Evolutionary conservation across 2,113 vertebrate species (phyloP).

Genomic region (Pyxicephalus adspersus): DNA sequence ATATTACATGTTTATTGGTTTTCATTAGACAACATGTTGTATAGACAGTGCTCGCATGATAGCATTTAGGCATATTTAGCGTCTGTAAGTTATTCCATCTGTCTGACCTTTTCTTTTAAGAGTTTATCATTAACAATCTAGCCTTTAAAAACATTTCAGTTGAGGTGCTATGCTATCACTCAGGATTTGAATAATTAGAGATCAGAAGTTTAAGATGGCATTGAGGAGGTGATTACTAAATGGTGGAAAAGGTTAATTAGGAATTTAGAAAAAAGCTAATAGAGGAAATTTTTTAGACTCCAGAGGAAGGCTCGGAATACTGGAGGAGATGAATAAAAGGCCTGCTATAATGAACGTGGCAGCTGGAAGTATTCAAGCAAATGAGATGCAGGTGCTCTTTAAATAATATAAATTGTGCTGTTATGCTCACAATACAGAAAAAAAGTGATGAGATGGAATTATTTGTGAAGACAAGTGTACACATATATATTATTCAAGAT

Average conservation of each 20-base stretch:
- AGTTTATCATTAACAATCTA: slow-evolving; percentile 6
- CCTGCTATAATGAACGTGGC: slow-evolving; percentile 1
- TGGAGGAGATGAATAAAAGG: slow-evolving; percentile 34
- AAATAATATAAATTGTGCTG: background rate
- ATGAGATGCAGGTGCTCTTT: slow-evolving; percentile 32
- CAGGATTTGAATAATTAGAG: slow-evolving; percentile 46
- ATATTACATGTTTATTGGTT: background rate
- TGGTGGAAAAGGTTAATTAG: background rate
- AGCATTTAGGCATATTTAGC: background rate
- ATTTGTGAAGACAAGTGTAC: too few relatives aligned
- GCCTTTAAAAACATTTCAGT: background rate
- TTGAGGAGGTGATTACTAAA: slow-evolving; percentile 35
- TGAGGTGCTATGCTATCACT: slow-evolving; percentile 1
- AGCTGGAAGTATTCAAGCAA: background rate
- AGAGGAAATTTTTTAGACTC: slow-evolving; percentile 40
- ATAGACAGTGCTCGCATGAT: background rate
- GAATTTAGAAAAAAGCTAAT: slow-evolving; percentile 25
- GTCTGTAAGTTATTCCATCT: background rate
- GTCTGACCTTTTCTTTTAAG: slow-evolving; percentile 9
- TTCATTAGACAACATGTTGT: background rate
- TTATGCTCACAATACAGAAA: too few relatives aligned
- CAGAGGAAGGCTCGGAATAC: background rate
- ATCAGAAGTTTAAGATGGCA: slow-evolving; percentile 41
- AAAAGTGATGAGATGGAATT: too few relatives aligned
- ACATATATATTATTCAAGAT: too few relatives aligned